Conservation (phyloP, 2,113 vertebrate species). For the Gambusia affinis region DNA sequence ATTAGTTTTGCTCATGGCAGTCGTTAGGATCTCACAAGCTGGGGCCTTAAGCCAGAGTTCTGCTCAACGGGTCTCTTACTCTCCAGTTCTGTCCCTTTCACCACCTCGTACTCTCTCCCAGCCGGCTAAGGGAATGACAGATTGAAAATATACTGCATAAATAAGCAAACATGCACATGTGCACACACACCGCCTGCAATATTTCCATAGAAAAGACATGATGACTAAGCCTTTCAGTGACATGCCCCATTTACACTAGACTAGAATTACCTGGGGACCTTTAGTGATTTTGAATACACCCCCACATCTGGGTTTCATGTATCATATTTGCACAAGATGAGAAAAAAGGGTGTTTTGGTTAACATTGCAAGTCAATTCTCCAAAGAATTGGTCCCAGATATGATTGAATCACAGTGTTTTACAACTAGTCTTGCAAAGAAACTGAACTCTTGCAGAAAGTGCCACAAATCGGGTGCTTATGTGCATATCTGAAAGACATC, state of each 20-base stretch:
- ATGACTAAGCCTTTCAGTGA: conserved; percentile 56
- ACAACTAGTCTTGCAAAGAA: background rate
- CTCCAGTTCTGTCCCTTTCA: conserved; percentile 21
- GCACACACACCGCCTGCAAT: conserved; percentile 20
- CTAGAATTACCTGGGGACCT: conserved; percentile 38
- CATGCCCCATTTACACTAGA: conserved; percentile 40
- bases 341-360: conserved; percentile 20
- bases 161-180: conserved; percentile 19
- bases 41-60: conserved; percentile 31
- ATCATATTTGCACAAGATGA: conserved; percentile 8
- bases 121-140: conserved; percentile 40
- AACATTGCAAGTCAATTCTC: conserved; percentile 1
- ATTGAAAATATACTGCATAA: conserved; percentile 46
- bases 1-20: conserved; percentile 51
- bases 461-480: conserved; percentile 26
- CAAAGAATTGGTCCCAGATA: conserved; percentile 7
- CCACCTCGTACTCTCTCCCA: conserved; percentile 7
- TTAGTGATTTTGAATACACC: conserved; percentile 33
- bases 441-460: conserved; percentile 4
- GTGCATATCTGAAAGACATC: conserved; percentile 11
- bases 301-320: conserved; percentile 18
- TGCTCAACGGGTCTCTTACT: conserved; percentile 35
- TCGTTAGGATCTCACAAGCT: conserved; percentile 51
- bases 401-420: conserved; percentile 9
- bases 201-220: conserved; percentile 45